Base-by-base conservation (phyloP, 2,888 invertebrate species). In the Microplitis deprimator region DNA sequence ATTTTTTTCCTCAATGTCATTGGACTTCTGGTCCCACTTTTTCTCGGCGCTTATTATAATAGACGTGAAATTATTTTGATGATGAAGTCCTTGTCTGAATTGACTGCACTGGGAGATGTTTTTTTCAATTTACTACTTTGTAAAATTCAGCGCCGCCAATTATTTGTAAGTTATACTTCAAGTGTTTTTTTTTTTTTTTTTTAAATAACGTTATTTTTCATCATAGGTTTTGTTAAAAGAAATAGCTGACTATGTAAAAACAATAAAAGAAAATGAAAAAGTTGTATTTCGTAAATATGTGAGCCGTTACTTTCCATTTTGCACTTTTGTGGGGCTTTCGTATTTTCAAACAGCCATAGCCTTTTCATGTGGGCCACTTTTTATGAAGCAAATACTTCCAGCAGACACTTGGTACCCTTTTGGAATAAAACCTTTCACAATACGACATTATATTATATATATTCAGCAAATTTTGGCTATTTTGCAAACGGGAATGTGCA, bases 341-440 rank as follows among this genome's bases (percentile, higher is more conserved):
- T 86, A 84, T 71, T 40, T 85, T 5, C 77, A 61, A 6, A 80
- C 85, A 1, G 81, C 80, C 0, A 69, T 81, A 1, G 77, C 84
- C 6, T 85, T 87, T 68, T 78, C 77, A 5, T 83, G 73, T 8
- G 83, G 82, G 1, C 88, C 88, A 1, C 5, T 87, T 17, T 73
- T 87, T 0, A 82, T 81, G 16, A 71, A 77, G 1, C 83, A 84
- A 60, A 41, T 79, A 1, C 81, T 88, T 8, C 89, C 88, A 5
- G 83, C 83, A 0, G 82, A 84, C 20, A 80, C 84, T 0, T 83
- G 83, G 79, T 89, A 87, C 80, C 88, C 87, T 20, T 88, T 88
- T 80, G 38, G 82, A 0, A 76, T 83, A 4, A 79, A 86, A 41
- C 8, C 75, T 7, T 73, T 78, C 4, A 76, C 77, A 2, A 17